A percentile compares a stretch with the other conserved stretches of the same genome.
These are phyloP conservation scores for Campaea margaritaria DNA, from an alignment of 2,888 invertebrate genomes.

Conservation along the genomic window DNA sequence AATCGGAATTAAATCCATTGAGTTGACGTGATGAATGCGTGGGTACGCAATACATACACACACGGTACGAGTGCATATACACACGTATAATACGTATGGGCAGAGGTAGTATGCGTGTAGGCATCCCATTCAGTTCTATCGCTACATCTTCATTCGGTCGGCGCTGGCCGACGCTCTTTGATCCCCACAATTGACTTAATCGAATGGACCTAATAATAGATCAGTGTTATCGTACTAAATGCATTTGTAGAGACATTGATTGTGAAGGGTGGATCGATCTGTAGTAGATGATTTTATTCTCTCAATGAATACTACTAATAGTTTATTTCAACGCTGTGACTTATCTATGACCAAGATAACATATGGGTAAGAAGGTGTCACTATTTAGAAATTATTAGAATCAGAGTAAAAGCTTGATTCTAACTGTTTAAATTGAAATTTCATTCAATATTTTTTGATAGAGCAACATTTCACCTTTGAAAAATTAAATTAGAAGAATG, in stretches of 20 bases:
- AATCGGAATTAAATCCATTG: constrained; percentile 36
- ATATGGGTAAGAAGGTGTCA: too few species aligned
- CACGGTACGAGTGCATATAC: neutral
- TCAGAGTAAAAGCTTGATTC: too few species aligned
- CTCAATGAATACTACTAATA: constrained; percentile 5
- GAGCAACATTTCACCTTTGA: too few species aligned
- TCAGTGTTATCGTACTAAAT: constrained; percentile 57
- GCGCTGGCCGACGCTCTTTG: constrained; percentile 53
- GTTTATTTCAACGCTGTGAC: too few species aligned
- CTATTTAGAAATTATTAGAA: too few species aligned
- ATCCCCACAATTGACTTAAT: constrained; percentile 73
- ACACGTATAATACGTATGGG: constrained; percentile 9
- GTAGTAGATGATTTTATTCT: constrained; percentile 36
- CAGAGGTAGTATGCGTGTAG: constrained; percentile 56
- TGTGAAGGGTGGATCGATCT: constrained; percentile 45
- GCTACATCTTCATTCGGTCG: constrained; percentile 46
- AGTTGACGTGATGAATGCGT: constrained; percentile 31
- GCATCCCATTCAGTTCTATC: constrained; percentile 57
- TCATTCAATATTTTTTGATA: too few species aligned
- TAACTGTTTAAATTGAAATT: too few species aligned
- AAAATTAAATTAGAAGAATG: too few species aligned
- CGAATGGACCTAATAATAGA: constrained; percentile 66
- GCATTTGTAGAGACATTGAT: constrained; percentile 48
- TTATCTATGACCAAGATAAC: too few species aligned
- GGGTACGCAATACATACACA: constrained; percentile 32